These are phyloP conservation scores for Nephila pilipes DNA, from an alignment of 1,140 invertebrate genomes.

Conservation along the genomic window DNA sequence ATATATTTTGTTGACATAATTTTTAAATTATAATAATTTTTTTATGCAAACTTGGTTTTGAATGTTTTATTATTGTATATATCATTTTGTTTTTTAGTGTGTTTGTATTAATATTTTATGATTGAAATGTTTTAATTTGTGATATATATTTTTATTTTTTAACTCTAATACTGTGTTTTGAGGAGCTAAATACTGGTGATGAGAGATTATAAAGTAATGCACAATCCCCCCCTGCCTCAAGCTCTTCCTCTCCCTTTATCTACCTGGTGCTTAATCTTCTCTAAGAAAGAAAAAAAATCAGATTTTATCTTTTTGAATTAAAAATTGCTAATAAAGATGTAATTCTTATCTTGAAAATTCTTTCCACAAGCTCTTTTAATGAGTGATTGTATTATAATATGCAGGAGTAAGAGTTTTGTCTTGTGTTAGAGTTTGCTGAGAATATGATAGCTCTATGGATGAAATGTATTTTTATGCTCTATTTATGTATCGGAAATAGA, in stretches of 20 bases:
- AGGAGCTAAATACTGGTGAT: neutral
- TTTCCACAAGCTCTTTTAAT: neutral
- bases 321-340: neutral
- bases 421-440: neutral
- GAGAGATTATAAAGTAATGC: neutral
- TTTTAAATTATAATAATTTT: neutral
- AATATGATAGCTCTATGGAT: slow-evolving; percentile 22
- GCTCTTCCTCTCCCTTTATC: neutral
- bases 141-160: neutral
- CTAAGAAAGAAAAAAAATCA: neutral
- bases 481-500: slow-evolving; percentile 72
- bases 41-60: neutral
- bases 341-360: neutral
- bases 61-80: neutral
- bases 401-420: neutral
- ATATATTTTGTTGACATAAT: no score
- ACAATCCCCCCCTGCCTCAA: neutral
- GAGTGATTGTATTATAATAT: neutral
- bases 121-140: neutral
- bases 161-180: neutral
- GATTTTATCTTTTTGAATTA: neutral
- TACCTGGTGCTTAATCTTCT: neutral
- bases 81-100: neutral
- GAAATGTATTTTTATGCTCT: slow-evolving; percentile 71
- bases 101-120: neutral